A percentile compares a stretch with the other conserved stretches of the same genome.
Evolutionary conservation across 2,888 invertebrate species (phyloP).

Genomic region (Halictus quadricinctus): DNA sequence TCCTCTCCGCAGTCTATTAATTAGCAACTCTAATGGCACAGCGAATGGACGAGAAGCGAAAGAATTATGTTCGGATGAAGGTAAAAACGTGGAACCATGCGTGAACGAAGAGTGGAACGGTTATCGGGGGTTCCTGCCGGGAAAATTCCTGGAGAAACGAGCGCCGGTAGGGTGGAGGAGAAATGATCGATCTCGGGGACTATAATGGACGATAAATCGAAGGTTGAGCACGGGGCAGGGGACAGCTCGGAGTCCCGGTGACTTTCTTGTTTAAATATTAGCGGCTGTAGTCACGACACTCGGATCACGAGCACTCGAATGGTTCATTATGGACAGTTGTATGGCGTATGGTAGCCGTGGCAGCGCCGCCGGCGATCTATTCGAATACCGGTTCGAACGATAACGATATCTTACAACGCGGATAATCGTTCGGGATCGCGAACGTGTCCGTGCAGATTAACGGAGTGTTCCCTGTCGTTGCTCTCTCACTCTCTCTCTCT

Average conservation of each 20-base stretch:
- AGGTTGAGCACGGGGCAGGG: background rate
- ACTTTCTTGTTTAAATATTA: constrained; percentile 64
- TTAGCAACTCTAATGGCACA: background rate
- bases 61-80: background rate
- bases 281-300: constrained; percentile 58
- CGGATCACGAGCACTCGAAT: constrained; percentile 57
- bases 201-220: constrained; percentile 50
- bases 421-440: constrained; percentile 66
- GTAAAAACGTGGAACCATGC: background rate
- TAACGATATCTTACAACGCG: constrained; percentile 57
- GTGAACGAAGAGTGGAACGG: background rate
- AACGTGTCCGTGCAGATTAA: constrained; percentile 65
- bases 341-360: constrained; percentile 49
- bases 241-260: constrained; percentile 53
- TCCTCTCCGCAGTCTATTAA: background rate
- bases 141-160: background rate
- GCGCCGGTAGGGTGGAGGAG: background rate
- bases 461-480: constrained; percentile 57
- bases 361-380: constrained; percentile 59
- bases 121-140: background rate
- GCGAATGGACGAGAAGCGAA: background rate
- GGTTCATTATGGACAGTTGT: constrained; percentile 62
- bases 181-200: background rate
- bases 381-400: constrained; percentile 54
- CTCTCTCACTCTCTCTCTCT: constrained; percentile 15